Evolutionary conservation across 2,888 invertebrate species (phyloP), one percentile per base, ranked within the genome.

Genomic region (Limnephilus lunatus): DNA sequence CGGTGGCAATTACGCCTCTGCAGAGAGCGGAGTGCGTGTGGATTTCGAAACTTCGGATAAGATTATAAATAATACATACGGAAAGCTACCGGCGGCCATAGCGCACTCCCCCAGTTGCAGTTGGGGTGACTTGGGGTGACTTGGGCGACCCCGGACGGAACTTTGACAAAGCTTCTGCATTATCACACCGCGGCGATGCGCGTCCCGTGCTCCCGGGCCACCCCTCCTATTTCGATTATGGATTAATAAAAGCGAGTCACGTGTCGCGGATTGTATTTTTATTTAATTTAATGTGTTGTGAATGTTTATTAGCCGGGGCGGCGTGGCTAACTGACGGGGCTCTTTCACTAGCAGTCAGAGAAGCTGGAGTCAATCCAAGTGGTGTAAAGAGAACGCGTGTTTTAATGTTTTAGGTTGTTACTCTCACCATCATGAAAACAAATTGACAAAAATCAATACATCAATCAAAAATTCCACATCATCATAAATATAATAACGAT

Each of bases 251-350:
- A 92, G 92, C 93, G 68, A 92, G 93, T 93, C 93, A 93, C 93
- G 93, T 93, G 93, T 91, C 91, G 92, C 90, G 93, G 93, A 93
- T 93, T 93, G 93, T 93, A 93, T 92, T 93, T 93, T 93, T 92
- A 93, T 93, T 93, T 93, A 93, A 93, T 93, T 93, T 93, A 85
- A 93, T 93, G 93, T 93, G 90, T 93, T 93, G 93, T 92, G 91
- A 93, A 93, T 93, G 93, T 93, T 91, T 92, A 92, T 93, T 93
- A 92, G 92, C 86, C 83, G 39, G 92, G 89, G 92, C 91, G 87
- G 86, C 53, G 53, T 31, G 91, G 92, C 83, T 90, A 90, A 89
- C 90, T 90, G 92, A 92, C 88, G 90, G 25, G 44, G 30, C 81
- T 82, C 32, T 44, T 68, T 44, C 48, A 19, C 31, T 11, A 39